Evolutionary conservation across 30 jellyfish, hydroid and myxozoan genomes (phyloP).

Genomic region (Pseudorhiza aurosa): DNA sequence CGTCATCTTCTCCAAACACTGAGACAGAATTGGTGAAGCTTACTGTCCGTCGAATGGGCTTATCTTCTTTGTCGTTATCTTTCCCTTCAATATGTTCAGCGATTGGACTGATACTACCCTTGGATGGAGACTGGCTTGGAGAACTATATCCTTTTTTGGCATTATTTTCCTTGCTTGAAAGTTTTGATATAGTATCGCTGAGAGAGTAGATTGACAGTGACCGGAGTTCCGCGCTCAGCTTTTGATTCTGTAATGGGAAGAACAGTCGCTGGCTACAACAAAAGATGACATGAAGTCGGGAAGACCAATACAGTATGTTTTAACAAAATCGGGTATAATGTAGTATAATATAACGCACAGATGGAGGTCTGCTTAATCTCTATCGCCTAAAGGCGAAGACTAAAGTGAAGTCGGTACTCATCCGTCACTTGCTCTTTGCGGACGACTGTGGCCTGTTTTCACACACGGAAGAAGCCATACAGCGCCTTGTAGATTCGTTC

Average conservation of each 20-base stretch:
- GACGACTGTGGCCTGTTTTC: too few relatives aligned
- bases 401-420: too few relatives aligned
- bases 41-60: slow-evolving; percentile 66
- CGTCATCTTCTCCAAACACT: slow-evolving; percentile 51
- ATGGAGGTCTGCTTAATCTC: too few relatives aligned
- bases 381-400: too few relatives aligned
- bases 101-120: slow-evolving; percentile 14
- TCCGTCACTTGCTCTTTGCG: too few relatives aligned
- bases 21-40: slow-evolving; percentile 70
- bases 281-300: too few relatives aligned
- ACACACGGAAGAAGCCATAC: too few relatives aligned
- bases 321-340: too few relatives aligned
- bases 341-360: too few relatives aligned
- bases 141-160: background rate
- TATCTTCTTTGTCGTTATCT: slow-evolving; percentile 3
- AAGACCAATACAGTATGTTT: too few relatives aligned
- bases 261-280: too few relatives aligned
- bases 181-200: slow-evolving; percentile 26
- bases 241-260: slow-evolving; percentile 54
- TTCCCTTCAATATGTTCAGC: slow-evolving; percentile 8
- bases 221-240: slow-evolving; percentile 65
- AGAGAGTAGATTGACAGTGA: slow-evolving; percentile 84
- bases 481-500: too few relatives aligned
- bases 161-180: background rate
- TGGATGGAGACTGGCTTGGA: slow-evolving; percentile 4